Base-by-base conservation (phyloP, 2,797 vertebrate genomes). In the Spinus pinus region DNA sequence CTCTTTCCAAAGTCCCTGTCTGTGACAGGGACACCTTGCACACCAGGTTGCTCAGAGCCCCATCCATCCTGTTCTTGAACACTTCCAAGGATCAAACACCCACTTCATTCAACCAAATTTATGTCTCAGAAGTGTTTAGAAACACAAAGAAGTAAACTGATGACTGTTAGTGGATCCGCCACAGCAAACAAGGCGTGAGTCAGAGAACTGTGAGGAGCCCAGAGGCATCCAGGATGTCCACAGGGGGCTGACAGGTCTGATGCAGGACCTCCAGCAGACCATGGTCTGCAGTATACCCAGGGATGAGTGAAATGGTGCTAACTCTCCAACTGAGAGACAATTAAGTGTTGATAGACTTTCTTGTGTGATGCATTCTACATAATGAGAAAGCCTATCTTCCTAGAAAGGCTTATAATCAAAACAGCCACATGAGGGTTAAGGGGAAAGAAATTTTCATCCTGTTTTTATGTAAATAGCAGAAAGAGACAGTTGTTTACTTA, bases 201-300 rank as follows among this genome's bases (percentile, higher is more conserved):
- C 0, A 0, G 11, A 31, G 28, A n/a, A 39, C 0, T 16, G 9
- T 54, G 47, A 90, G 30, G 31, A 62, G 21, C 5, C 44, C 22
- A 22, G 19, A 86, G 39, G 17, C 10, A 87, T 60, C 30, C 70
- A 66, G 35, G 20, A 14, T 33, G 23, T 44, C 58, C 33, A 65
- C 10, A 61, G 10, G 20, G 12, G 6, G 3, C n/a, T 81, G 21
- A 14, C 33, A 77, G 35, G 39, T 72, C 21, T 62, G 39, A 66
- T 11, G 7, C 16, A 44, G 56, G 31, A 56, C n/a, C 41, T 79
- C 57, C 71, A 82, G 41, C 42, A 90, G 35, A 62, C 41, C 9
- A 7, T 33, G 12, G 51, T 51, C 62, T n/a, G 10, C 79, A 88
- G 10, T 17, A 44, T 3, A n/a, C 2, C 9, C 56, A 42, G 53